Base-by-base conservation (phyloP, 92 coral and sea anemone species). In the Virgularia gustaviana region DNA sequence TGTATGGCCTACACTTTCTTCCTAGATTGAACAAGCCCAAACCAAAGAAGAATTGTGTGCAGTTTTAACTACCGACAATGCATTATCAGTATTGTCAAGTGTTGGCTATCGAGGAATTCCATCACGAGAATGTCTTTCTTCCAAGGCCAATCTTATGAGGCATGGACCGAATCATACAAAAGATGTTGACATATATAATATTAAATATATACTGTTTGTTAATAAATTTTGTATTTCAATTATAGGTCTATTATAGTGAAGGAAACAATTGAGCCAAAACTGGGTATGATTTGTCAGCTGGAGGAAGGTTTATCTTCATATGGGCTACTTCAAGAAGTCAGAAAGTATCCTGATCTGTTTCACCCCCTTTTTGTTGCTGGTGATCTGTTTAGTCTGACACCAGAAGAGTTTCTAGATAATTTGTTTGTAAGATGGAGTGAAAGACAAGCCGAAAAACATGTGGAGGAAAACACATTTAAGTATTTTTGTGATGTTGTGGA, bases 91-190 rank as follows among this genome's bases (percentile, higher is more conserved):
- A 11, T 57, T 65, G 42, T 65, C 72, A 9, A 15, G 42, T 19
- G 72, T 65, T 6, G 72, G 72, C 12, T 65, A 42, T n/a, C 42
- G 72, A 65, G 72, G 72, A 24, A 39, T 65, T 65, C 72, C 72
- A 19, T 24, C 37, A 27, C 44, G 57, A 39, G 57, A 65, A 44
- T 42, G 55, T 2, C 72, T 43, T 65, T 65, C 56, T 24, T 65
- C 72, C 22, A 65, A 65, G 72, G 72, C 42, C 24, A 39, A 39
- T 23, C 44, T 65, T 65, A 28, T 65, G 19, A 65, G 72, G 72
- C 45, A 29, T 32, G 43, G n/a, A n/a, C n/a, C n/a, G n/a, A n/a
- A n/a, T n/a, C n/a, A n/a, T n/a, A n/a, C n/a, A n/a, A n/a, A n/a
- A n/a, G n/a, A n/a, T n/a, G n/a, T n/a, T 54, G 23, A 54, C 7